Conservation (phyloP, 2,888 invertebrate species). For the Plagodis pulveraria region DNA sequence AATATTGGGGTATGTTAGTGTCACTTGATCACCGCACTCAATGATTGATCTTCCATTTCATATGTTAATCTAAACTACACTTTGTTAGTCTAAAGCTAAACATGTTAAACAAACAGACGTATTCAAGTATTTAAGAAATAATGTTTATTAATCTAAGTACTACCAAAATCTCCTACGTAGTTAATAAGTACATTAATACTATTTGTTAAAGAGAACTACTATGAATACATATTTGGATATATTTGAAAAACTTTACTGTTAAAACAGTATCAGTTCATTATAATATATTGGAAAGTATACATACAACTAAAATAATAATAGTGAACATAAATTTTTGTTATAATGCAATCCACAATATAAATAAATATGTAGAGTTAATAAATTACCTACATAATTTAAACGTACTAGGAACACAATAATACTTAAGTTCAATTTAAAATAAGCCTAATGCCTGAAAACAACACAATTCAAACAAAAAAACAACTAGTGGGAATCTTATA, state of each 20-base stretch:
- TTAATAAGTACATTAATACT: constrained; percentile 80
- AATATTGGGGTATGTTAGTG: constrained; percentile 76
- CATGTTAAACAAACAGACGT: constrained; percentile 85
- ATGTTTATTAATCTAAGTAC: constrained; percentile 81
- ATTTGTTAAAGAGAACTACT: constrained; percentile 76
- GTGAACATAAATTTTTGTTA: constrained; percentile 65
- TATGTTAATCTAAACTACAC: constrained; percentile 81
- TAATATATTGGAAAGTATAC: constrained; percentile 59
- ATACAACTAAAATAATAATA: constrained; percentile 68
- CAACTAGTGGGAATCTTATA: constrained; percentile 61
- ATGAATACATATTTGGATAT: constrained; percentile 59
- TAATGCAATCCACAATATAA: constrained; percentile 67
- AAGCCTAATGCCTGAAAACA: constrained; percentile 47
- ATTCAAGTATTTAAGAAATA: constrained; percentile 80
- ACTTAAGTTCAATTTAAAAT: constrained; percentile 52
- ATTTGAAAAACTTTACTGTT: constrained; percentile 62
- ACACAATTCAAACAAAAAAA: constrained; percentile 57
- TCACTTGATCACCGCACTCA: constrained; percentile 56
- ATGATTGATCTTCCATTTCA: constrained; percentile 57
- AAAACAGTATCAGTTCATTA: constrained; percentile 60
- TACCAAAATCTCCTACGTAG: constrained; percentile 75
- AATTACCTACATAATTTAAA: constrained; percentile 47
- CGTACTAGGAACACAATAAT: constrained; percentile 61
- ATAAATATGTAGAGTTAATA: constrained; percentile 63
- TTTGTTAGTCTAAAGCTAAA: constrained; percentile 83